A percentile compares a stretch with the other conserved stretches of the same genome.
Evolutionary conservation across 2,113 vertebrate species (phyloP).

Genomic region (Hippocampus mohnikei): DNA sequence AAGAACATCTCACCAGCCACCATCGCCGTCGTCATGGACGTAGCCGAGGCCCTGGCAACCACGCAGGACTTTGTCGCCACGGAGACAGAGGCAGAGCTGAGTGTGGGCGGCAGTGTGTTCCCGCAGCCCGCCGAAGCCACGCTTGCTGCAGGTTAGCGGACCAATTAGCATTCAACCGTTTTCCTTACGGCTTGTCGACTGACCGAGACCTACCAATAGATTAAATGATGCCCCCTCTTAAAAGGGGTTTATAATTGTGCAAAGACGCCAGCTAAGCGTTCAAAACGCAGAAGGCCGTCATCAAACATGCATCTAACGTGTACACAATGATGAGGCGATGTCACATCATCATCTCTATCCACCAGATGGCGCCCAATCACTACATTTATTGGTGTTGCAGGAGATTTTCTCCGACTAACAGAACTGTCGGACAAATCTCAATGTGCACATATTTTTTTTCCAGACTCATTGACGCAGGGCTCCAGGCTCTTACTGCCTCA

Average conservation of each 20-base stretch:
- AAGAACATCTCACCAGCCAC: conserved; percentile 81
- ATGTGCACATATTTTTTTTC: not conserved
- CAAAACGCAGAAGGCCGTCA: too few species aligned
- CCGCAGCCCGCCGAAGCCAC: conserved; percentile 50
- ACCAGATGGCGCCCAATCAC: not conserved
- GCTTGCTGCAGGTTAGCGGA: conserved; percentile 66
- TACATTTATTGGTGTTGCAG: too few species aligned
- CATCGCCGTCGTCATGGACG: conserved; percentile 81
- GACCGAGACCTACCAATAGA: too few species aligned
- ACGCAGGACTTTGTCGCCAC: conserved; percentile 79
- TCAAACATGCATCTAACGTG: too few species aligned
- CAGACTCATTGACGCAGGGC: conserved; percentile 80
- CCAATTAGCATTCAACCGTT: not conserved
- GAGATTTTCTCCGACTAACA: not conserved
- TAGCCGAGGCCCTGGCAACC: conserved; percentile 82
- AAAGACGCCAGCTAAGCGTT: too few species aligned
- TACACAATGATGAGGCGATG: too few species aligned
- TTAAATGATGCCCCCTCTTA: too few species aligned
- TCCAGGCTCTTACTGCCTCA: conserved; percentile 83
- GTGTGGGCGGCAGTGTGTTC: conserved; percentile 69
- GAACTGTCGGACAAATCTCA: not conserved
- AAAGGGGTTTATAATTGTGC: too few species aligned
- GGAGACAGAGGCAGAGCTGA: conserved; percentile 68
- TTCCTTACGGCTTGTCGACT: too few species aligned
- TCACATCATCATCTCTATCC: too few species aligned